Percentiles rank a stretch among this genome's conserved stretches.
These are phyloP conservation scores for Acanthosepion pharaonis DNA, from an alignment of 2,888 invertebrate species.

Conservation along the genomic window DNA sequence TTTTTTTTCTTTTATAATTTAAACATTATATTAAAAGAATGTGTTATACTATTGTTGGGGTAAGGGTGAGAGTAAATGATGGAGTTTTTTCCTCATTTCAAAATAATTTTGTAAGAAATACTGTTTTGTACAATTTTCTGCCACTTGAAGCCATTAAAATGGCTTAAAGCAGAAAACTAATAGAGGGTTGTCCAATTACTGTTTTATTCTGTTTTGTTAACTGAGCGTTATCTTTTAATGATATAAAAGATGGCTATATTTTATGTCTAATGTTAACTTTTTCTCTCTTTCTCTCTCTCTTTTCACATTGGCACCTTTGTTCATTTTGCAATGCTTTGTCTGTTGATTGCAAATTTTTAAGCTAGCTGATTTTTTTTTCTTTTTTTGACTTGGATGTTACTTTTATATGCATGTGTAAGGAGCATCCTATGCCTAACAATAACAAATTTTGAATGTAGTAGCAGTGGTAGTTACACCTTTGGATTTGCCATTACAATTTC, in stretches of 20 bases:
- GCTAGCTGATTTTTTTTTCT: not conserved
- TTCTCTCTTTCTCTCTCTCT: not conserved
- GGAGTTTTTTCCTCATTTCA: not conserved
- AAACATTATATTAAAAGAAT: not conserved
- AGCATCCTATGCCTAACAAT: not conserved
- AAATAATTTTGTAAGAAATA: not conserved
- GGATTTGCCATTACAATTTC: not conserved
- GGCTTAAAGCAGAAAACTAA: not conserved
- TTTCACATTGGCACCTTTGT: not conserved
- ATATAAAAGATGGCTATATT: not conserved
- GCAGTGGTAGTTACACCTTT: not conserved
- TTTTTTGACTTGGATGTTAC: not conserved
- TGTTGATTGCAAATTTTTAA: conserved; percentile 21
- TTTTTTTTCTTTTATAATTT: not conserved
- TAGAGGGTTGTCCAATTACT: too few relatives aligned
- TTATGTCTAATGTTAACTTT: not conserved
- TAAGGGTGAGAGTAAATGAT: not conserved
- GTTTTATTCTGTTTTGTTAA: too few relatives aligned
- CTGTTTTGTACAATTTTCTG: not conserved
- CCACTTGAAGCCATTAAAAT: not conserved
- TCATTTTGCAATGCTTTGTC: conserved; percentile 10
- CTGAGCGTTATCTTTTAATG: too few relatives aligned
- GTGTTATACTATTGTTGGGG: not conserved
- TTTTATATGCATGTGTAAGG: not conserved
- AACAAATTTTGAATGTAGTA: not conserved